phyloP scores from a whole-genome alignment of 2,888 invertebrate genomes.

The Norana najaformis region DNA sequence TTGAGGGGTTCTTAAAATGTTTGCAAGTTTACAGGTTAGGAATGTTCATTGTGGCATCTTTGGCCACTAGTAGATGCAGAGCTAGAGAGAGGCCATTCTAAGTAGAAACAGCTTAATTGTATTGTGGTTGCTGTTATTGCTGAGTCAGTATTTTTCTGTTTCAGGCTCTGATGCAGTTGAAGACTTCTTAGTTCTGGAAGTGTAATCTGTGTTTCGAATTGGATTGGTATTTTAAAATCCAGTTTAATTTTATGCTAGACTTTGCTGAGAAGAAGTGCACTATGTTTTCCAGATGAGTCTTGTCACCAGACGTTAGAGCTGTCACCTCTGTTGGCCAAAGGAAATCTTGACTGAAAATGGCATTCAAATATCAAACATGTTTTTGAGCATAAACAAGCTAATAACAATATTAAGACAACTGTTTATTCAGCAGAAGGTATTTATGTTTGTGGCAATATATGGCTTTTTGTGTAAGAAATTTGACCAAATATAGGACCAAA shows the following conservation, averaged over 20 bases:
- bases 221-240: background rate
- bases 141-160: background rate
- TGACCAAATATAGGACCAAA: background rate
- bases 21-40: too few species aligned
- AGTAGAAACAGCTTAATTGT: slow-evolving; percentile 13
- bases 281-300: background rate
- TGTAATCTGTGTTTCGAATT: background rate
- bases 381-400: background rate
- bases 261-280: background rate
- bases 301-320: background rate
- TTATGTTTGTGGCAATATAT: background rate
- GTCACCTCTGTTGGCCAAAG: background rate
- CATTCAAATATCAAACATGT: background rate
- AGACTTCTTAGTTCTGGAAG: slow-evolving; percentile 3
- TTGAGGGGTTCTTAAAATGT: too few species aligned
- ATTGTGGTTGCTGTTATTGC: background rate
- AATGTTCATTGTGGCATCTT: too few species aligned
- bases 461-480: background rate
- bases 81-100: background rate
- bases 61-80: too few species aligned
- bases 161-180: slow-evolving; percentile 22
- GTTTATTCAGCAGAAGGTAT: background rate
- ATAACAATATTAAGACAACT: background rate
- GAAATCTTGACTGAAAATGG: background rate
- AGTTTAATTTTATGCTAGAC: background rate